Percentiles rank a stretch among this genome's conserved stretches.
Evolutionary conservation across 2,797 vertebrate species (phyloP).

Genomic region (Gastrophryne carolinensis): DNA sequence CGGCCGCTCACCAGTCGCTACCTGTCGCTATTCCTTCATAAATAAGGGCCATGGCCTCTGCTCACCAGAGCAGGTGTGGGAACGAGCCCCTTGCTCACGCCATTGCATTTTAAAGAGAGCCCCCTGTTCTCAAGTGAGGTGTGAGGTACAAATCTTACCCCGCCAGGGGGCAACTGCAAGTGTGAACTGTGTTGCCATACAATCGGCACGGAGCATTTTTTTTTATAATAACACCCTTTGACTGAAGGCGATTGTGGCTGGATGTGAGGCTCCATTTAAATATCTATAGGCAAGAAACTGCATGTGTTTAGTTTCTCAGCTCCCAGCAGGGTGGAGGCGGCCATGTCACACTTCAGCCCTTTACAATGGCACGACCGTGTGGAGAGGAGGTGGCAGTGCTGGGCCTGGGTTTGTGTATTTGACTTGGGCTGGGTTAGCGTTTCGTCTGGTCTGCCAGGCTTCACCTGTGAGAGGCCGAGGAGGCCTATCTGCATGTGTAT

Average conservation of each 20-base stretch:
- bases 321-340: conserved; percentile 27
- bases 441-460: conserved; percentile 15
- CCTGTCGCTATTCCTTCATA: no score
- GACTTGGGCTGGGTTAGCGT: neutral
- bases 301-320: conserved; percentile 43
- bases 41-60: no score
- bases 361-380: conserved; percentile 5
- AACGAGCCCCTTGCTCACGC: no score
- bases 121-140: neutral
- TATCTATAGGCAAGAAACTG: conserved; percentile 41
- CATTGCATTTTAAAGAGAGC: neutral
- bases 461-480: neutral
- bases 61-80: no score
- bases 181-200: neutral
- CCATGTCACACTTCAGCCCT: neutral
- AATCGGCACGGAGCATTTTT: conserved; percentile 5
- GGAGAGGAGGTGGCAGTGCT: neutral
- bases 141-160: neutral
- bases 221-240: conserved; percentile 19
- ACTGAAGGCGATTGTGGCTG: conserved; percentile 9
- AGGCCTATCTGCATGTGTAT: conserved; percentile 15
- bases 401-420: conserved; percentile 29
- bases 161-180: neutral
- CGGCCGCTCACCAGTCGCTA: no score
- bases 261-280: conserved; percentile 35